phyloP scores from a whole-genome alignment of 2,888 invertebrate species.

The Dinocampus coccinellae region DNA sequence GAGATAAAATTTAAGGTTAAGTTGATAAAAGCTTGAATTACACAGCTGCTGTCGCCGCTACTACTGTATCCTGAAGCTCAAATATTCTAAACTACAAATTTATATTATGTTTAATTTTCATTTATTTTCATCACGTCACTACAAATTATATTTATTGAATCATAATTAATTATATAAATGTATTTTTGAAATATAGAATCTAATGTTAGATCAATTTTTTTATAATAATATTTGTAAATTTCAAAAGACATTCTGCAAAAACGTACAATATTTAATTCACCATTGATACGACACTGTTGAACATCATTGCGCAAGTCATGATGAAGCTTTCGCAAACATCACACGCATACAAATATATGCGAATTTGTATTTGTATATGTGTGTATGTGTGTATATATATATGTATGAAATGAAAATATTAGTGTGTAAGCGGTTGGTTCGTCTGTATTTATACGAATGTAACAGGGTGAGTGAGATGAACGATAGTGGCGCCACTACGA shows the following conservation, averaged over 20 bases:
- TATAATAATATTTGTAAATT: neutral
- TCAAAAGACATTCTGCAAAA: neutral
- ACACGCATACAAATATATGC: neutral
- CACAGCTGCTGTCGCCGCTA: neutral
- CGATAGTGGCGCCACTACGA: conserved; percentile 44
- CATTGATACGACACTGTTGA: conserved; percentile 12
- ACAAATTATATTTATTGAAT: too few species aligned
- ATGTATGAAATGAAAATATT: neutral
- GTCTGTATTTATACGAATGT: too few species aligned
- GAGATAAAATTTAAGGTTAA: conserved; percentile 1
- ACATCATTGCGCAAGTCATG: conserved; percentile 4
- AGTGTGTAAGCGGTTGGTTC: neutral
- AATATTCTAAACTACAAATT: too few species aligned
- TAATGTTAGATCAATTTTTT: too few species aligned
- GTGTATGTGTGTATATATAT: neutral
- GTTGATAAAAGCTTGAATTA: neutral
- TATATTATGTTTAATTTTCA: too few species aligned
- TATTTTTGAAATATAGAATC: too few species aligned
- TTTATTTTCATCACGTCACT: too few species aligned
- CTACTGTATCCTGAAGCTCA: too few species aligned
- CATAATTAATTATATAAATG: too few species aligned
- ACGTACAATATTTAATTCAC: neutral
- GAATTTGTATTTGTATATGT: too few species aligned
- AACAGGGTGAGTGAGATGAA: conserved; percentile 21
- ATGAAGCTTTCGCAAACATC: neutral